Evolutionary conservation across 2,113 vertebrate genomes (phyloP).

Genomic region (Misgurnus mizolepis): DNA sequence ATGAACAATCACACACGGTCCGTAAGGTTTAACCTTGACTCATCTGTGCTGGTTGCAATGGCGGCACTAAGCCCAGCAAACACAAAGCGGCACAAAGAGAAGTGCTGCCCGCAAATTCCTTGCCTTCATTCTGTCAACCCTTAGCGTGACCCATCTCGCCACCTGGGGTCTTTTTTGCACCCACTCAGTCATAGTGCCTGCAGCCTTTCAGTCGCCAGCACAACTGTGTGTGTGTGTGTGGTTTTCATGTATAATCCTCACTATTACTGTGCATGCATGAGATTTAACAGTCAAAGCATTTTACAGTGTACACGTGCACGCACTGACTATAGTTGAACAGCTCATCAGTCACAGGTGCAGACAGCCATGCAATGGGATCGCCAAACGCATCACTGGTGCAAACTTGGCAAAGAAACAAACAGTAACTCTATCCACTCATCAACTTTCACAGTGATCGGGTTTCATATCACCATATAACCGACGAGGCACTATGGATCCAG

Average conservation of each 20-base stretch:
- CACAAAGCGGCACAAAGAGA: constrained; percentile 43
- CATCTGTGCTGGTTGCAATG: constrained; percentile 11
- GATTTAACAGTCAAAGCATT: constrained; percentile 21
- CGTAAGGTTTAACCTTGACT: constrained; percentile 1
- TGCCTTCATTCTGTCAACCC: constrained; percentile 74
- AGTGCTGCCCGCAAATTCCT: constrained; percentile 73
- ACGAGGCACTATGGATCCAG: background rate
- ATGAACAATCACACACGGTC: constrained; percentile 27
- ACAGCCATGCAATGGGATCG: background rate
- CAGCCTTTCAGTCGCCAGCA: constrained; percentile 26
- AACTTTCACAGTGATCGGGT: background rate
- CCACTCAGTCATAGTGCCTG: constrained; percentile 66
- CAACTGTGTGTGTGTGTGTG: constrained; percentile 30
- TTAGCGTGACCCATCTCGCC: constrained; percentile 69
- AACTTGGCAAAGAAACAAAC: constrained; percentile 25
- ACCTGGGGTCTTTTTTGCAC: constrained; percentile 65
- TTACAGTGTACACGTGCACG: constrained; percentile 1
- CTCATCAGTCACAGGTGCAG: constrained; percentile 29
- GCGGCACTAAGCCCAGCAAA: constrained; percentile 30
- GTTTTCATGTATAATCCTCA: constrained; percentile 18
- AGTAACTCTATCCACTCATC: constrained; percentile 16
- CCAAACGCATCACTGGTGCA: constrained; percentile 22
- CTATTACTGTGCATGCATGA: constrained; percentile 16
- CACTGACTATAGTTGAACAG: constrained; percentile 15
- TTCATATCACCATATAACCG: background rate